Evolutionary conservation across 2,888 invertebrate genomes (phyloP).

Genomic region (Steinernema carpocapsae): DNA sequence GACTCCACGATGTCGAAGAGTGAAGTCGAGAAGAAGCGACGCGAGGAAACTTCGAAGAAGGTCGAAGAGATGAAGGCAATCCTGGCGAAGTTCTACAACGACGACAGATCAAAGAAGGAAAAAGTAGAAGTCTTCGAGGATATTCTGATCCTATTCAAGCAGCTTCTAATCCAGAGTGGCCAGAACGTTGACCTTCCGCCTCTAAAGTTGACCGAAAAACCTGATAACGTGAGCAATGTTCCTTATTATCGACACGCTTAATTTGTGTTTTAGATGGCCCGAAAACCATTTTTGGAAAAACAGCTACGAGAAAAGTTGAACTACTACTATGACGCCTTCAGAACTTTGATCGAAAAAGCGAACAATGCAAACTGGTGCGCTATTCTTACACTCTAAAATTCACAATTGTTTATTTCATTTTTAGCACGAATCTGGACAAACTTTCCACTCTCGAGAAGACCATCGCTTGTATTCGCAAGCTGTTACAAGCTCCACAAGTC

Average conservation of each 20-base stretch:
- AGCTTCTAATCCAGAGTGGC: not conserved
- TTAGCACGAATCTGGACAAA: slow-evolving; percentile 12
- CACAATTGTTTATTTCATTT: not conserved
- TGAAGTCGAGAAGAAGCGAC: slow-evolving; percentile 21
- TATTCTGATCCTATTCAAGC: not conserved
- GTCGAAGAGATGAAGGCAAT: slow-evolving; percentile 18
- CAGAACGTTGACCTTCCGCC: not conserved
- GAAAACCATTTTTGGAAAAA: slow-evolving; percentile 1
- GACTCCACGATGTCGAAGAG: slow-evolving; percentile 5
- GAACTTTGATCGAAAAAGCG: not conserved
- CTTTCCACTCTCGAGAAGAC: slow-evolving; percentile 11
- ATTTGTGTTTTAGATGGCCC: not conserved
- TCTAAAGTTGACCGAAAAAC: not conserved
- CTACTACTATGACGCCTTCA: slow-evolving; percentile 20
- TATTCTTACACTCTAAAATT: not conserved
- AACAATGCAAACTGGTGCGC: slow-evolving; percentile 1
- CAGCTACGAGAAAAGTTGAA: slow-evolving; percentile 8
- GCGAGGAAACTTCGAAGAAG: slow-evolving; percentile 16
- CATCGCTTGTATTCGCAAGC: not conserved
- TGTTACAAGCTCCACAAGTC: too few relatives aligned
- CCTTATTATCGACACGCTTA: too few relatives aligned
- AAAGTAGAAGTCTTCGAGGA: slow-evolving; percentile 12
- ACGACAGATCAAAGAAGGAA: slow-evolving; percentile 15
- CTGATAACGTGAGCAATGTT: not conserved
- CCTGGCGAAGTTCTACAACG: not conserved